Evolutionary conservation across 2,113 vertebrate species (phyloP).

Genomic region (Lanius collurio): DNA sequence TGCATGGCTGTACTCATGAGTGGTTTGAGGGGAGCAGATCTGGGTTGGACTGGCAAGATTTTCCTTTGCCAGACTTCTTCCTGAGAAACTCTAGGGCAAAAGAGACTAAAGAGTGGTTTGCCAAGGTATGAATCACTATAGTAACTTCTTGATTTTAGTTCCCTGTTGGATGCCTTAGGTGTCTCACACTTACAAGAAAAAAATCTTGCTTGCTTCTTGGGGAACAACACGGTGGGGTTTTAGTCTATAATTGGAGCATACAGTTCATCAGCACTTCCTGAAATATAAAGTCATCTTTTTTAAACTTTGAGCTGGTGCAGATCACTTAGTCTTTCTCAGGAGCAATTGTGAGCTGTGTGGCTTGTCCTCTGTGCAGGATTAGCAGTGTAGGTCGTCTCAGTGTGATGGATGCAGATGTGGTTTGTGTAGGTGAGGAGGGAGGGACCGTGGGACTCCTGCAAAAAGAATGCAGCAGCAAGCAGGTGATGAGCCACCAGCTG

Average conservation of each 20-base stretch:
- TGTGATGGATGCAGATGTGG: not conserved
- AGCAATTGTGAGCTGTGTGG: not conserved
- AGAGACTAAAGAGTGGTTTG: not conserved
- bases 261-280: not conserved
- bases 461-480: not conserved
- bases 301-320: not conserved
- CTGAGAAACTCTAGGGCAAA: not conserved
- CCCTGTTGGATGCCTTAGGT: not conserved
- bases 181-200: not conserved
- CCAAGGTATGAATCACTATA: not conserved
- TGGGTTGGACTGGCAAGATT: not conserved
- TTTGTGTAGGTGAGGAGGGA: not conserved
- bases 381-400: rapidly evolving
- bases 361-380: not conserved
- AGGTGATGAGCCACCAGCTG: not conserved
- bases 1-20: not conserved
- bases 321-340: not conserved
- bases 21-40: not conserved
- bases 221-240: not conserved
- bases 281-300: not conserved
- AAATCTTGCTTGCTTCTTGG: not conserved
- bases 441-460: not conserved
- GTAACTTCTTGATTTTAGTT: slow-evolving; percentile 6
- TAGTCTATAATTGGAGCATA: not conserved
- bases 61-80: not conserved